Evolutionary conservation across 2,113 vertebrate genomes (phyloP).

Genomic region (Reinhardtius hippoglossoides): DNA sequence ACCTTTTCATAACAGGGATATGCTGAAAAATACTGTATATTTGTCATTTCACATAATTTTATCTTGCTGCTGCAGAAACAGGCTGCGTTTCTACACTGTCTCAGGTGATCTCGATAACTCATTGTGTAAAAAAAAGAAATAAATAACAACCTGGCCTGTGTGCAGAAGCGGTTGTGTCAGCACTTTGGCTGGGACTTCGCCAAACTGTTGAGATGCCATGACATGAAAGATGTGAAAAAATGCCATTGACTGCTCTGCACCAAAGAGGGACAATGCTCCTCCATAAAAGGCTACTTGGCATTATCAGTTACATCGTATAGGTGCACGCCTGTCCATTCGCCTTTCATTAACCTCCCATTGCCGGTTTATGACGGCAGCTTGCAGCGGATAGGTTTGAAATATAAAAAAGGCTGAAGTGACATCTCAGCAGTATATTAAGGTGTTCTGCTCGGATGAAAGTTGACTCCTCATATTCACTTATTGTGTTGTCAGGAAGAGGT

Average conservation of each 20-base stretch:
- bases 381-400: slow-evolving; percentile 5
- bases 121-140: slow-evolving; percentile 7
- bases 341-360: slow-evolving; percentile 71
- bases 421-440: slow-evolving; percentile 26
- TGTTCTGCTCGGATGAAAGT: slow-evolving; percentile 32
- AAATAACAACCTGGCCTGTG: slow-evolving; percentile 4
- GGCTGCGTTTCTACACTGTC: background rate
- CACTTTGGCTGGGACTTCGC: slow-evolving; percentile 46
- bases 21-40: background rate
- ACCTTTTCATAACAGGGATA: background rate
- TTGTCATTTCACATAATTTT: background rate
- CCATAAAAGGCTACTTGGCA: slow-evolving; percentile 56
- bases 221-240: slow-evolving; percentile 54
- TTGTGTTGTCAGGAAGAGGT: slow-evolving; percentile 57
- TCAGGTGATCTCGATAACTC: slow-evolving; percentile 9
- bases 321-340: slow-evolving; percentile 37
- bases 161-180: slow-evolving; percentile 46
- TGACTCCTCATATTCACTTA: slow-evolving; percentile 48
- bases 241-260: slow-evolving; percentile 44
- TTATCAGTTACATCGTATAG: slow-evolving; percentile 51
- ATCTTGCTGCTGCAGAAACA: background rate
- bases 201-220: slow-evolving; percentile 41
- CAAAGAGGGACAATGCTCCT: slow-evolving; percentile 50
- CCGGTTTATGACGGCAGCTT: slow-evolving; percentile 56
- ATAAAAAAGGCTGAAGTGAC: slow-evolving; percentile 47